phyloP scores from a whole-genome alignment of 2,113 vertebrate genomes.

The Dipodomys stephensi region DNA sequence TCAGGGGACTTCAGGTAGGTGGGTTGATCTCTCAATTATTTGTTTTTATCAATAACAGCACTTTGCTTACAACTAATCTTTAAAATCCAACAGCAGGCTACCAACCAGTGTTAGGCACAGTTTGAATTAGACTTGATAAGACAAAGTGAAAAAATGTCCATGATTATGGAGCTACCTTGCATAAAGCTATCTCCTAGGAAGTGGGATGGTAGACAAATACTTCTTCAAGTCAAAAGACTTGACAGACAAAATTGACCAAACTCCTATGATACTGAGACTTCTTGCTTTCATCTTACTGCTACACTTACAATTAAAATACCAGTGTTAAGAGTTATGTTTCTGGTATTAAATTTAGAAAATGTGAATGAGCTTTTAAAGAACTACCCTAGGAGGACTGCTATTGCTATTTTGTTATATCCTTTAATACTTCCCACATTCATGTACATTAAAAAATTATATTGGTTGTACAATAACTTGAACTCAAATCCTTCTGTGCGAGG shows the following conservation, averaged over 20 bases:
- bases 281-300: constrained; percentile 60
- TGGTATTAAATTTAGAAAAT: constrained; percentile 24
- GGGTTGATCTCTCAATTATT: constrained; percentile 71
- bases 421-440: not conserved
- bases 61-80: constrained; percentile 72
- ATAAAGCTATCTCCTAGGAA: constrained; percentile 28
- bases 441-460: not conserved
- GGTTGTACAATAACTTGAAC: no score
- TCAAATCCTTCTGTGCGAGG: no score
- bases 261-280: not conserved
- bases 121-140: constrained; percentile 71
- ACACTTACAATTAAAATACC: not conserved
- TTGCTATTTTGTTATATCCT: not conserved
- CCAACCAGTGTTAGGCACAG: constrained; percentile 50
- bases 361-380: not conserved
- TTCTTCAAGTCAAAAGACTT: constrained; percentile 18
- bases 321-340: not conserved
- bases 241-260: constrained; percentile 19
- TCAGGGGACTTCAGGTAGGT: not conserved
- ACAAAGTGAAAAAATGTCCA: constrained; percentile 27
- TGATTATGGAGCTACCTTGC: constrained; percentile 36
- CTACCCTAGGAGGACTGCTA: not conserved
- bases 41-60: constrained; percentile 74
- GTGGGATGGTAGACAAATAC: not conserved
- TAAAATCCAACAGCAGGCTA: constrained; percentile 49